Evolutionary conservation across 2,797 vertebrate species (phyloP).

Genomic region (Pangasius krempfi): DNA sequence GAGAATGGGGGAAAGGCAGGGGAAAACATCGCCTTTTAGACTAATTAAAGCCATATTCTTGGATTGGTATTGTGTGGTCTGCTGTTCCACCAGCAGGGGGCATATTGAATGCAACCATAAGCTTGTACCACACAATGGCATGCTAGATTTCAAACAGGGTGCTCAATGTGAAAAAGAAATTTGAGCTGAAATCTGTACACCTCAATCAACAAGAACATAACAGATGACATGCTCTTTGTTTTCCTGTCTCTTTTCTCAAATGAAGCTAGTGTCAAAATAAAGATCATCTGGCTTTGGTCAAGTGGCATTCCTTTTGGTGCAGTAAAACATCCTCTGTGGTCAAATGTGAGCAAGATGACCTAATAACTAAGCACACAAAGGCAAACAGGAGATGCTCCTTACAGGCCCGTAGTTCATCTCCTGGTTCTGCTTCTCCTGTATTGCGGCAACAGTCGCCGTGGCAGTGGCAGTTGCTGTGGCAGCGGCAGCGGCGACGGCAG

Average conservation of each 20-base stretch:
- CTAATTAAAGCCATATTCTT: conserved; percentile 53
- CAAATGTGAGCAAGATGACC: conserved; percentile 15
- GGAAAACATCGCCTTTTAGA: conserved; percentile 9
- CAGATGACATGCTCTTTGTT: background rate
- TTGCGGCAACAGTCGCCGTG: conserved; percentile 90
- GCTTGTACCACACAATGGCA: conserved; percentile 31
- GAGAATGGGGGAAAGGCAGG: background rate
- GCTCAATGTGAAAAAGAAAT: conserved; percentile 34
- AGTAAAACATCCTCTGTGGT: conserved; percentile 4
- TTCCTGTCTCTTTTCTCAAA: background rate
- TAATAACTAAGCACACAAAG: background rate
- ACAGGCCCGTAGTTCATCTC: conserved; percentile 90
- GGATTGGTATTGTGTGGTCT: background rate
- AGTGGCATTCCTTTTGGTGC: background rate
- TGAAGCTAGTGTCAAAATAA: conserved; percentile 12
- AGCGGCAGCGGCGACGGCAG: conserved; percentile 87
- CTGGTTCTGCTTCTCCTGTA: conserved; percentile 96
- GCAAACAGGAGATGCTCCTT: conserved; percentile 50
- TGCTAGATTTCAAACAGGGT: conserved; percentile 25
- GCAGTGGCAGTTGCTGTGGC: conserved; percentile 93
- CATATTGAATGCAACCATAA: conserved; percentile 16
- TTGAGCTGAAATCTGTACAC: conserved; percentile 10
- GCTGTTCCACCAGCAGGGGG: conserved; percentile 56
- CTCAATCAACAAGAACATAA: conserved; percentile 15
- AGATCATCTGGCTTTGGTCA: conserved; percentile 1